Percentiles rank a stretch among this genome's conserved stretches.
Evolutionary conservation across 1,140 invertebrate genomes (phyloP).

Genomic region (Neotoxoptera formosana): DNA sequence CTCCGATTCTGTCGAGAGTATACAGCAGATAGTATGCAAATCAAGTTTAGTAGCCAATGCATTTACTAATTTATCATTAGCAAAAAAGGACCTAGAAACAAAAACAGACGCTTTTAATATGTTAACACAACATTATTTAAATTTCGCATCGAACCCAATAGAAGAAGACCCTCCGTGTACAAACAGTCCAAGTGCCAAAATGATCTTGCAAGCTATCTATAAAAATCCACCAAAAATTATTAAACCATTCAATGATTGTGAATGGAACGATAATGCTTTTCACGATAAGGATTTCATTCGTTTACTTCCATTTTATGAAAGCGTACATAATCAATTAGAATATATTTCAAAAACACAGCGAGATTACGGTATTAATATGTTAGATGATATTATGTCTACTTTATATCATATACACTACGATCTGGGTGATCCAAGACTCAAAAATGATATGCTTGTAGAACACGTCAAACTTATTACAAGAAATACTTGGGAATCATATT

Average conservation of each 20-base stretch:
- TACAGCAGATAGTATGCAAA: background rate
- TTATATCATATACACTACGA: constrained; percentile 41
- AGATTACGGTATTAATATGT: constrained; percentile 35
- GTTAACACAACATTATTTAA: background rate
- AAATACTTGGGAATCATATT: constrained; percentile 41
- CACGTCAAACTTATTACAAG: constrained; percentile 30
- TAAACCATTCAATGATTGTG: background rate
- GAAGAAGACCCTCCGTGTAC: background rate
- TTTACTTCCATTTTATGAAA: constrained; percentile 30
- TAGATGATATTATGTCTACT: constrained; percentile 30
- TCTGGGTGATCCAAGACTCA: constrained; percentile 28
- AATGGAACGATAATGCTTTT: constrained; percentile 29
- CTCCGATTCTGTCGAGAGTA: background rate
- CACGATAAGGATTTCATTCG: constrained; percentile 24
- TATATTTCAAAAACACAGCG: constrained; percentile 6
- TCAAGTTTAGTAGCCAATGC: constrained; percentile 3
- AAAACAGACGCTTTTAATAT: constrained; percentile 23
- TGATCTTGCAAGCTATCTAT: background rate
- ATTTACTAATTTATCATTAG: constrained; percentile 24
- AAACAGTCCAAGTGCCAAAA: background rate
- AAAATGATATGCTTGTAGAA: constrained; percentile 19
- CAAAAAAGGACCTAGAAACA: background rate
- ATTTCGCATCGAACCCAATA: background rate
- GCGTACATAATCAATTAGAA: constrained; percentile 33
- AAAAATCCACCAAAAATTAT: background rate